phyloP scores from a whole-genome alignment of 92 coral and sea anemone genomes.

The Porites divaricata region DNA sequence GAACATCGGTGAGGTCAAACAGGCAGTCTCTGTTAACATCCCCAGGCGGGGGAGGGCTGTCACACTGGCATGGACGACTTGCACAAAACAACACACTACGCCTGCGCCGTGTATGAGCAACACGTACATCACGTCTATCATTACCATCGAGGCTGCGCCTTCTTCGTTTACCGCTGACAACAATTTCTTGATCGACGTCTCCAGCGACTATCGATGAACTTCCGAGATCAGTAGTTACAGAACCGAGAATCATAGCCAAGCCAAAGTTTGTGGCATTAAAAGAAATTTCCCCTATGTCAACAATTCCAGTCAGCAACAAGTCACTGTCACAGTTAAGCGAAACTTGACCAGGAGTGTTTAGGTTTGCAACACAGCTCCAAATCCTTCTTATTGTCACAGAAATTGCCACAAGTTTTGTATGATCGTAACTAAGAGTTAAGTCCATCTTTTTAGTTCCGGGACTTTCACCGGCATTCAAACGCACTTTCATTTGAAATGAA shows the following conservation, averaged over 20 bases:
- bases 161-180: slow-evolving; percentile 30
- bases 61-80: slow-evolving; percentile 48
- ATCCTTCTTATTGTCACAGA: slow-evolving; percentile 21
- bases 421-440: slow-evolving; percentile 40
- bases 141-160: slow-evolving; percentile 34
- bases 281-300: slow-evolving; percentile 38
- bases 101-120: slow-evolving; percentile 40
- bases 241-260: slow-evolving; percentile 32
- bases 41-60: slow-evolving; percentile 25
- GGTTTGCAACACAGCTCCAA: slow-evolving; percentile 42
- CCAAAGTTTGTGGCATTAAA: slow-evolving; percentile 52
- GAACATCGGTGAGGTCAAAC: slow-evolving; percentile 56
- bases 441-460: slow-evolving; percentile 34
- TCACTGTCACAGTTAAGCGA: slow-evolving; percentile 41
- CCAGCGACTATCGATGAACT: slow-evolving; percentile 46
- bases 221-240: slow-evolving; percentile 34
- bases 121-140: not conserved
- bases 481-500: slow-evolving; percentile 23
- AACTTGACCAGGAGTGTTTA: slow-evolving; percentile 43
- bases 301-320: slow-evolving; percentile 29
- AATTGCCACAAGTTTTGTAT: slow-evolving; percentile 14
- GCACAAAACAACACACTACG: slow-evolving; percentile 47
- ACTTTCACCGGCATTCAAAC: slow-evolving; percentile 47
- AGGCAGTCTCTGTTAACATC: slow-evolving; percentile 65
- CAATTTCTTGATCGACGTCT: slow-evolving; percentile 32